phyloP scores from a whole-genome alignment of 2,888 invertebrate genomes.

The Diplolepis rosae region DNA sequence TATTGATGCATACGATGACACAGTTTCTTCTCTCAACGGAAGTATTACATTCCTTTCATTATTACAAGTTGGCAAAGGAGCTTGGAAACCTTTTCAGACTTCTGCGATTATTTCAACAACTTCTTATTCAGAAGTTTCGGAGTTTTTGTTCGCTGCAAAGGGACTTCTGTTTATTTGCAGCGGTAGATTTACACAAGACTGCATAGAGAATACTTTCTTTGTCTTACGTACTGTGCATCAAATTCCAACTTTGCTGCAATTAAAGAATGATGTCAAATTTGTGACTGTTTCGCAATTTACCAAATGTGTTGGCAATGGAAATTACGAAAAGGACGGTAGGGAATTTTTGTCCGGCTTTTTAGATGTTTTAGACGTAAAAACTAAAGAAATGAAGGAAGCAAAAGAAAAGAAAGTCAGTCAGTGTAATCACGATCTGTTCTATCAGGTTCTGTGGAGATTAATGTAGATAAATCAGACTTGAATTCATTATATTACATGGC shows the following conservation, averaged over 20 bases:
- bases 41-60: not conserved
- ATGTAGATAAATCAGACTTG: slow-evolving; percentile 1
- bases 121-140: slow-evolving; percentile 3
- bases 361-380: not conserved
- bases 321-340: slow-evolving; percentile 25
- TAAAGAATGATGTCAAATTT: not conserved
- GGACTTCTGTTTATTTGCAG: slow-evolving; percentile 1
- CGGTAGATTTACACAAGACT: slow-evolving; percentile 19
- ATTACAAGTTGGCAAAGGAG: slow-evolving; percentile 5
- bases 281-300: slow-evolving; percentile 1
- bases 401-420: not conserved
- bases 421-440: not conserved
- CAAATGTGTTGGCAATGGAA: slow-evolving; percentile 7
- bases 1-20: not conserved
- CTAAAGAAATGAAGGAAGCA: not conserved
- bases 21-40: not conserved
- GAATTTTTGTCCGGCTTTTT: slow-evolving; percentile 18
- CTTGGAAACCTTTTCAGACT: slow-evolving; percentile 28
- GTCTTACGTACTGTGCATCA: not conserved
- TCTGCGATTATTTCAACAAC: slow-evolving; percentile 8
- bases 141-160: not conserved
- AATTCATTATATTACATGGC: slow-evolving; percentile 24
- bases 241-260: not conserved
- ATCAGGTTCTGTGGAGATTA: not conserved
- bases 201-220: slow-evolving; percentile 19